A percentile compares a stretch with the other conserved stretches of the same genome.
Conservation (phyloP, 2,113 vertebrate species). For the Recurvirostra avosetta region DNA sequence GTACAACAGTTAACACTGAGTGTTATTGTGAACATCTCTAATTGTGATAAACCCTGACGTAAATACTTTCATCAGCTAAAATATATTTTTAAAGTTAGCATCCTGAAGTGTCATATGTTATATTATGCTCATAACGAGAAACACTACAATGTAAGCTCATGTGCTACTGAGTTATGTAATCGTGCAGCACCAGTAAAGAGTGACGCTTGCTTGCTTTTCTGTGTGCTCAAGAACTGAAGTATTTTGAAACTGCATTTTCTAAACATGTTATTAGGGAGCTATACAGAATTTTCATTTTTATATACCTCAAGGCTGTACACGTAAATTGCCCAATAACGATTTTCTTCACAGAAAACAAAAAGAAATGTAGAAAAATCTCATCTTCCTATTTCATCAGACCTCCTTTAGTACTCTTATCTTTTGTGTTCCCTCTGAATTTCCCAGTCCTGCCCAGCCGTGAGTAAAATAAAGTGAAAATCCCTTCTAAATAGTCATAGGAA, state of each 20-base stretch:
- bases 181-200: not conserved
- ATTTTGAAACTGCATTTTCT: not conserved
- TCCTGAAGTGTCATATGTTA: not conserved
- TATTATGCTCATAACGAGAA: not conserved
- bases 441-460: not conserved
- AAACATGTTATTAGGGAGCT: not conserved
- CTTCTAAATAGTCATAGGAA: not conserved
- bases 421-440: not conserved
- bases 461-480: not conserved
- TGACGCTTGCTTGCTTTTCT: not conserved
- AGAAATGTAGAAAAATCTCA: not conserved
- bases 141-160: not conserved
- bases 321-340: not conserved
- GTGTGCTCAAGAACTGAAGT: not conserved
- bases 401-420: not conserved
- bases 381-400: not conserved
- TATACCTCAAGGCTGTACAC: not conserved
- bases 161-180: not conserved
- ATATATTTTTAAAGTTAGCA: not conserved
- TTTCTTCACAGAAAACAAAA: not conserved
- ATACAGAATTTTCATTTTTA: not conserved
- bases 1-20: conserved; percentile 9
- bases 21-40: not conserved
- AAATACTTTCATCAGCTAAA: conserved; percentile 23
- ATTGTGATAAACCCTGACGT: not conserved